Percentiles rank a stretch among this genome's conserved stretches.
phyloP scores from a whole-genome alignment of 1,140 invertebrate species.

The Pseudomyrmex flavicornis region DNA sequence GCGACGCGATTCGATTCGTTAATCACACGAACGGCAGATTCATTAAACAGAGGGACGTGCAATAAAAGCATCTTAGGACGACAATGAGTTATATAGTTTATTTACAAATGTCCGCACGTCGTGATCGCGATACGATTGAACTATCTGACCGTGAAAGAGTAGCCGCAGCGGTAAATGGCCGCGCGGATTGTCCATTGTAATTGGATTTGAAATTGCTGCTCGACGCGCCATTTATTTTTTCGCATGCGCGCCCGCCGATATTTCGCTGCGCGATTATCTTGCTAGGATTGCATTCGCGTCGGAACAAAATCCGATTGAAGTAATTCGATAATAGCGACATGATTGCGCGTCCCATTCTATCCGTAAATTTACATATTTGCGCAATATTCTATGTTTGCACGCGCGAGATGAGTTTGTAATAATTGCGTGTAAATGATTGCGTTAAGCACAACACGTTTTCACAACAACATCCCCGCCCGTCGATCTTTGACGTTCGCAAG shows the following conservation, averaged over 20 bases:
- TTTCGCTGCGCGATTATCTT: conserved; percentile 27
- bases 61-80: conserved; percentile 1
- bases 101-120: conserved; percentile 16
- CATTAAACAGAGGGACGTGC: too few relatives aligned
- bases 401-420: neutral
- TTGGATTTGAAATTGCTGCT: conserved; percentile 48
- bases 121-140: conserved; percentile 23
- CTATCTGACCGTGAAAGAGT: conserved; percentile 6
- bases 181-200: conserved; percentile 44
- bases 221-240: conserved; percentile 45
- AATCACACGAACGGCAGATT: too few relatives aligned
- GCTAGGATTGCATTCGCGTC: conserved; percentile 27
- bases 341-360: neutral
- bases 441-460: neutral
- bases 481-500: too few relatives aligned
- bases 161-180: conserved; percentile 7
- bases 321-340: conserved; percentile 27
- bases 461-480: neutral
- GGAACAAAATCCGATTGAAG: neutral
- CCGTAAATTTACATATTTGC: conserved; percentile 3
- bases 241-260: neutral
- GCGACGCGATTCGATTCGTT: neutral
- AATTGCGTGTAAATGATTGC: neutral
- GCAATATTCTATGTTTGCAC: neutral
- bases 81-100: neutral